Percentiles rank a stretch among this genome's conserved stretches.
phyloP scores from a whole-genome alignment of 2,888 invertebrate species.

The Thera obeliscata region DNA sequence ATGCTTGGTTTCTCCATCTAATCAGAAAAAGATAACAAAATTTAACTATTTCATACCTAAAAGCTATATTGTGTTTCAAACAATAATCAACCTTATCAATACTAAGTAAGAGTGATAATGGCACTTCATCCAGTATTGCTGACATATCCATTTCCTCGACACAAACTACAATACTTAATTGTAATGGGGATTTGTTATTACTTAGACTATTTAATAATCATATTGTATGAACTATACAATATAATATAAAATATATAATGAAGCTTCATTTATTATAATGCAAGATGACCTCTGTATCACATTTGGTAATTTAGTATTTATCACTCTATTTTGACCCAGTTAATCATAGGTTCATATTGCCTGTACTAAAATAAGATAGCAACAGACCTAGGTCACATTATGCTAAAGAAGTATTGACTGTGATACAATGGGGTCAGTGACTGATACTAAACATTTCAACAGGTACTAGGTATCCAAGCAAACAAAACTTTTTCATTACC shows the following conservation, averaged over 20 bases:
- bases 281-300: background rate
- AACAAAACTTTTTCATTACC: background rate
- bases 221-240: no score
- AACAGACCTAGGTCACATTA: conserved; percentile 4
- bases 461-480: background rate
- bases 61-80: conserved; percentile 15
- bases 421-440: conserved; percentile 14
- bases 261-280: background rate
- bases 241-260: no score
- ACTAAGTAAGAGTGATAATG: conserved; percentile 10
- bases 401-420: background rate
- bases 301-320: background rate
- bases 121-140: conserved; percentile 5
- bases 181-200: background rate
- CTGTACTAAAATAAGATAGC: conserved; percentile 9
- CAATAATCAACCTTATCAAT: conserved; percentile 22
- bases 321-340: background rate
- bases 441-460: conserved; percentile 7
- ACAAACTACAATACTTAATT: background rate
- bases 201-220: no score
- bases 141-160: conserved; percentile 10
- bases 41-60: background rate
- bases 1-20: background rate
- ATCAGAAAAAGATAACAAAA: background rate
- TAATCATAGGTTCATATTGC: background rate